A percentile compares a stretch with the other conserved stretches of the same genome.
Conservation (phyloP, 2,888 invertebrate genomes). For the Reticulitermes lucifugus region DNA sequence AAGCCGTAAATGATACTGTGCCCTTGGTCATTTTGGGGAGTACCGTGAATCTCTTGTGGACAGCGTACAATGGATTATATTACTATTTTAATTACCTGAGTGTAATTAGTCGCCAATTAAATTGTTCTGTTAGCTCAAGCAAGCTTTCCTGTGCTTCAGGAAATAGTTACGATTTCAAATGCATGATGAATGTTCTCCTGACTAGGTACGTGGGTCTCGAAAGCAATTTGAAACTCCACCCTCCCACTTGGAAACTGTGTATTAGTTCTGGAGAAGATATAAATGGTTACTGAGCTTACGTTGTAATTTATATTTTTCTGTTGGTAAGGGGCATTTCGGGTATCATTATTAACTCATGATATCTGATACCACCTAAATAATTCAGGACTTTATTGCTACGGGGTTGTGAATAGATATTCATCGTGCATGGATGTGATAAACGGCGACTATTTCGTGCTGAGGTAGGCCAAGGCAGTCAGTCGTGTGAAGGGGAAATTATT, state of each 20-base stretch:
- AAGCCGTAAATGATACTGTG: too few relatives aligned
- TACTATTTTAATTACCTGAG: background rate
- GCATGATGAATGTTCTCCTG: background rate
- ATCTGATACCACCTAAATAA: background rate
- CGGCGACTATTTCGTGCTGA: background rate
- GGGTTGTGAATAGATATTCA: background rate
- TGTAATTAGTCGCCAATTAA: background rate
- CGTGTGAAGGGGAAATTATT: background rate
- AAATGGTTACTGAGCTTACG: background rate
- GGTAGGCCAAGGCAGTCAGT: background rate
- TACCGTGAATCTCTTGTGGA: too few relatives aligned
- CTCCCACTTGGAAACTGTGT: background rate
- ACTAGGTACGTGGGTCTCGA: background rate
- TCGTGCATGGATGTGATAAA: background rate
- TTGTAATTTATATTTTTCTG: background rate
- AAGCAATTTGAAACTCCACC: background rate
- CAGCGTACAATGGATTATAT: background rate
- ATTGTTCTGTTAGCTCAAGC: background rate
- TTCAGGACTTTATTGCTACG: background rate
- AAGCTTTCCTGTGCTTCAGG: background rate
- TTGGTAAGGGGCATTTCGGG: background rate
- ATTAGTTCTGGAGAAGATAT: background rate
- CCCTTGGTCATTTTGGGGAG: too few relatives aligned
- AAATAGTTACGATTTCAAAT: background rate
- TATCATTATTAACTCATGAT: background rate